A percentile compares a stretch with the other conserved stretches of the same genome.
Evolutionary conservation across 1,140 invertebrate genomes (phyloP).

Genomic region (Halotydeus destructor): DNA sequence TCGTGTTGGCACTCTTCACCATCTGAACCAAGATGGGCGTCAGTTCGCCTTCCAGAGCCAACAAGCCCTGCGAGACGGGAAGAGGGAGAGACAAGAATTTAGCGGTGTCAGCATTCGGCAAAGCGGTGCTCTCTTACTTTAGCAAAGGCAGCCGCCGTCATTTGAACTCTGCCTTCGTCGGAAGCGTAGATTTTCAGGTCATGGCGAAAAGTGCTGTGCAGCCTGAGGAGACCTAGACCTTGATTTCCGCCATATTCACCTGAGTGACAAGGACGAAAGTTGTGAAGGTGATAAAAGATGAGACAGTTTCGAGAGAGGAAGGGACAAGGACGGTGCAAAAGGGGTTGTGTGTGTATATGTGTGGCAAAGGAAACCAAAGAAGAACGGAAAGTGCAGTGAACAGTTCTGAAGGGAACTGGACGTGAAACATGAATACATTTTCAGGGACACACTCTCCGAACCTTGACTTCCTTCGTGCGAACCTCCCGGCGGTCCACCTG

Average conservation of each 20-base stretch:
- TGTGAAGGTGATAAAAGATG: slow-evolving; percentile 4
- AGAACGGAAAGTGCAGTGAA: slow-evolving; percentile 8
- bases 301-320: slow-evolving; percentile 9
- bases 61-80: slow-evolving; percentile 35
- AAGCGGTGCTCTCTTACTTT: slow-evolving; percentile 37
- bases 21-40: slow-evolving; percentile 98
- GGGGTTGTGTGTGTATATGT: slow-evolving; percentile 3
- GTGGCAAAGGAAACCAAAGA: slow-evolving; percentile 2
- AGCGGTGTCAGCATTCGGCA: background rate
- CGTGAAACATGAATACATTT: slow-evolving; percentile 1
- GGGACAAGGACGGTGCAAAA: background rate
- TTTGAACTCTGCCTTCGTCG: slow-evolving; percentile 77
- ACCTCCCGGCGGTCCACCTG: slow-evolving; percentile 29
- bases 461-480: background rate
- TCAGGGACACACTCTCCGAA: background rate
- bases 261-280: slow-evolving; percentile 24
- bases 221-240: slow-evolving; percentile 67
- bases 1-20: slow-evolving; percentile 98
- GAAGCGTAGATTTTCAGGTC: slow-evolving; percentile 99
- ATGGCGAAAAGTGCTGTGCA: slow-evolving; percentile 95
- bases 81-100: background rate
- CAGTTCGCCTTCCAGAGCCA: slow-evolving; percentile 91
- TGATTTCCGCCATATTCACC: slow-evolving; percentile 70
- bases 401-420: background rate
- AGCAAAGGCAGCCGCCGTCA: slow-evolving; percentile 97